Evolutionary conservation across 1,140 invertebrate genomes (phyloP).

Genomic region (Ladona fulva): DNA sequence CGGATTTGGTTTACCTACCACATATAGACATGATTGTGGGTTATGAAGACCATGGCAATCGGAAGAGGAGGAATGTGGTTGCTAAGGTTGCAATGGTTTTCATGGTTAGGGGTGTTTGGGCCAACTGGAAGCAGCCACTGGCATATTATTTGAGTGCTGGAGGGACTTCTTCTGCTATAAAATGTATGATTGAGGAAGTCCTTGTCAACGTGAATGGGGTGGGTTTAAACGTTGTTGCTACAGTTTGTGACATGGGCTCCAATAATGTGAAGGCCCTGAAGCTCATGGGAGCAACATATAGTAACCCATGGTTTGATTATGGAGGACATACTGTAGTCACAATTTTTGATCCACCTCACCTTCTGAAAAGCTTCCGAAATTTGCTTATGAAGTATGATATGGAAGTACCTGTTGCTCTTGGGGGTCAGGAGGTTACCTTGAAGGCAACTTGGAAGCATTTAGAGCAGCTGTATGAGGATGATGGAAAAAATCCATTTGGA

Average conservation of each 20-base stretch:
- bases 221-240: constrained; percentile 16
- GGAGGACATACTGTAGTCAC: constrained; percentile 14
- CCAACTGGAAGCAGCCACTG: constrained; percentile 30
- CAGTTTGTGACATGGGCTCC: constrained; percentile 18
- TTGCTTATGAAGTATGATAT: no score
- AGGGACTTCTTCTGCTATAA: constrained; percentile 9
- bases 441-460: no score
- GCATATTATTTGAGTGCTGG: constrained; percentile 24
- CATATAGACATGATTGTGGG: constrained; percentile 27
- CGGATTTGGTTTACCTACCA: constrained; percentile 26
- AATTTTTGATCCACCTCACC: constrained; percentile 22
- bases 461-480: no score
- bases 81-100: constrained; percentile 31
- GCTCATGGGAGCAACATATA: constrained; percentile 18
- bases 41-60: constrained; percentile 26
- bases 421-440: no score
- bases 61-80: constrained; percentile 19
- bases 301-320: constrained; percentile 15
- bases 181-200: constrained; percentile 1
- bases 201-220: not conserved
- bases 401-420: no score
- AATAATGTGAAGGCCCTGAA: constrained; percentile 17
- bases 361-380: constrained; percentile 23
- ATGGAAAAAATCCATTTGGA: no score
- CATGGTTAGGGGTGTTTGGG: constrained; percentile 29